Base-by-base conservation (phyloP, 2,888 invertebrate genomes). In the Ophioninae sp. region DNA sequence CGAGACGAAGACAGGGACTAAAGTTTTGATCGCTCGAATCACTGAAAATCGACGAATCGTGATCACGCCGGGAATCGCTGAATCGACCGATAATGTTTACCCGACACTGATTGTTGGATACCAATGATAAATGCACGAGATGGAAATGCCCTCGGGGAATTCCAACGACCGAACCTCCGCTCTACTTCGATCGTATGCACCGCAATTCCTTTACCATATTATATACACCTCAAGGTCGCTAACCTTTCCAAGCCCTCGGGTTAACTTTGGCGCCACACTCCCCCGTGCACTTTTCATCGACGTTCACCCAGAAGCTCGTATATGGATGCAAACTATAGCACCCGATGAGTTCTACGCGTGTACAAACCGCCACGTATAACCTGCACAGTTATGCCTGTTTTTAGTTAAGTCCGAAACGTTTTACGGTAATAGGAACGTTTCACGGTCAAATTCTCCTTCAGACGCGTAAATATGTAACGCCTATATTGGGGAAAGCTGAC, bases 61-160 rank as follows among this genome's bases (percentile, higher is more conserved):
- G 39, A 39, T 56, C 62, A 74, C 20, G 77, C 74, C 59, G 81
- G 84, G 81, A 83, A 85, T 73, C 87, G 82, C 85, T 89, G 85
- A 89, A 89, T 89, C 87, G 89, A 87, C 87, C 89, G 89, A 89
- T 89, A 89, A 89, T 87, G 86, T n/a, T 86, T 85, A 85, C 86
- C 82, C 86, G 88, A 86, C 88, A 89, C 88, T 88, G 89, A 89
- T 89, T 88, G 86, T 86, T 84, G 89, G 89, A 89, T 88, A 88
- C 87, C 86, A 88, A 88, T 89, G 89, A 89, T 89, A 89, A 88
- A 89, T 89, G 88, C 85, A 78, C 78, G 80, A 85, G 80, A 87
- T 84, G 84, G 69, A 23, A 73, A 61, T 39, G 69, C 79, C 81
- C 69, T 62, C 64, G 73, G 68, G 79, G 50, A 44, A 41, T 68